A percentile compares a stretch with the other conserved stretches of the same genome.
phyloP scores from a whole-genome alignment of 2,888 invertebrate genomes.

The Aporophyla nigra region DNA sequence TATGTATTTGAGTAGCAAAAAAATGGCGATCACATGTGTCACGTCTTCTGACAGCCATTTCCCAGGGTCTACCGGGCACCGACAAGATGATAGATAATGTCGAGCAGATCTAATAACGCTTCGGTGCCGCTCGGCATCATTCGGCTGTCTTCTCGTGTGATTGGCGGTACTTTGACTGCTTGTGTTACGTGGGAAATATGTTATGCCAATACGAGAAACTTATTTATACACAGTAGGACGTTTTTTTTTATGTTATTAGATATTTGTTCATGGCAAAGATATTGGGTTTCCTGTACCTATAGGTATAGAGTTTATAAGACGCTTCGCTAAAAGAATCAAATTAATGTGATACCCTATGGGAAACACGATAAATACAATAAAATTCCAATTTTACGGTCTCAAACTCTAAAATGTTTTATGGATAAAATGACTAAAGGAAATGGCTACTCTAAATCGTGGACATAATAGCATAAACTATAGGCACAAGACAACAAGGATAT shows the following conservation, averaged over 20 bases:
- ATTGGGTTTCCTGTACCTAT: conserved; percentile 22
- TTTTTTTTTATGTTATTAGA: conserved; percentile 32
- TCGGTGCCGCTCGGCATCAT: conserved; percentile 35
- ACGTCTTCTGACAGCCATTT: conserved; percentile 35
- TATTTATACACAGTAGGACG: neutral
- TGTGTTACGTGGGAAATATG: conserved; percentile 63
- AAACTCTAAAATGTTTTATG: neutral
- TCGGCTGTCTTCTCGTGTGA: conserved; percentile 54
- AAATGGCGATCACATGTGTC: conserved; percentile 21
- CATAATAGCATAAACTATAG: conserved; percentile 9
- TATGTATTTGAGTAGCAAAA: conserved; percentile 30
- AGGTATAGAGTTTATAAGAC: neutral
- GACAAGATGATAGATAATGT: conserved; percentile 65
- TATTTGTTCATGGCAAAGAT: conserved; percentile 19
- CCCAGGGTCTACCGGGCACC: conserved; percentile 57
- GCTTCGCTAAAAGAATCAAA: neutral
- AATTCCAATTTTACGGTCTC: too few relatives aligned
- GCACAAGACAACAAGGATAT: conserved; percentile 24
- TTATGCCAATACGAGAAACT: conserved; percentile 30
- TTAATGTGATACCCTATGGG: neutral
- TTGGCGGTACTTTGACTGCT: conserved; percentile 61
- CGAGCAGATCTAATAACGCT: conserved; percentile 56
- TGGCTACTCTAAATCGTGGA: conserved; percentile 7
- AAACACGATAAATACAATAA: neutral
- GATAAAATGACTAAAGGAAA: neutral